Evolutionary conservation across 2,888 invertebrate genomes (phyloP).

Genomic region (Camptogramma bilineatum): DNA sequence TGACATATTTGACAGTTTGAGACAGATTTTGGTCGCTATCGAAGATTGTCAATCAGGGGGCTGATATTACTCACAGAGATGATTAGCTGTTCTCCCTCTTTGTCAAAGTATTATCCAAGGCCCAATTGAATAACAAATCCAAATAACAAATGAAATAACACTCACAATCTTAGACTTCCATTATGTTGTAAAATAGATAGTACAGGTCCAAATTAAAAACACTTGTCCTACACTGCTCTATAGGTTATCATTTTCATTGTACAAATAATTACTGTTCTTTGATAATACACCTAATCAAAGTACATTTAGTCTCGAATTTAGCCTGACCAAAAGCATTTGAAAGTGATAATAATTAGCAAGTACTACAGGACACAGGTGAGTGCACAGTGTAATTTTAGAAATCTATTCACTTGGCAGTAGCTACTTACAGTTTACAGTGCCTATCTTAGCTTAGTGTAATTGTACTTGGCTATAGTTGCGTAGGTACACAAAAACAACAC

Average conservation of each 20-base stretch:
- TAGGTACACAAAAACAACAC: background rate
- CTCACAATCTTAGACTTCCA: background rate
- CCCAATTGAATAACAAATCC: background rate
- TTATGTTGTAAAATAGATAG: no score
- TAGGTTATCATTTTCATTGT: conserved; percentile 10
- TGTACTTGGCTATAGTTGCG: background rate
- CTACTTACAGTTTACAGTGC: background rate
- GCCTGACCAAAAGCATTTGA: conserved; percentile 36
- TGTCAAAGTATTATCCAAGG: background rate
- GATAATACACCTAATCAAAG: no score
- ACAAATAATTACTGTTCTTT: conserved; percentile 6
- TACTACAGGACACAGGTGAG: conserved; percentile 53
- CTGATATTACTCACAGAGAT: background rate
- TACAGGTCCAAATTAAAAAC: no score
- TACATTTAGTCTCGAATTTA: conserved; percentile 4
- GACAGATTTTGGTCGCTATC: no score
- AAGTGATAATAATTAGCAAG: conserved; percentile 52
- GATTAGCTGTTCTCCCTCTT: background rate
- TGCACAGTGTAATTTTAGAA: conserved; percentile 31
- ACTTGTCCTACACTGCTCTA: background rate
- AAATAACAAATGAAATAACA: background rate
- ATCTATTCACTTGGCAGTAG: background rate
- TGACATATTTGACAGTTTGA: no score
- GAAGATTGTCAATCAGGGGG: no score
- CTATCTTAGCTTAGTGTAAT: background rate